Base-by-base conservation (phyloP, 92 coral and sea anemone genomes). In the Parazoanthus darwini region DNA sequence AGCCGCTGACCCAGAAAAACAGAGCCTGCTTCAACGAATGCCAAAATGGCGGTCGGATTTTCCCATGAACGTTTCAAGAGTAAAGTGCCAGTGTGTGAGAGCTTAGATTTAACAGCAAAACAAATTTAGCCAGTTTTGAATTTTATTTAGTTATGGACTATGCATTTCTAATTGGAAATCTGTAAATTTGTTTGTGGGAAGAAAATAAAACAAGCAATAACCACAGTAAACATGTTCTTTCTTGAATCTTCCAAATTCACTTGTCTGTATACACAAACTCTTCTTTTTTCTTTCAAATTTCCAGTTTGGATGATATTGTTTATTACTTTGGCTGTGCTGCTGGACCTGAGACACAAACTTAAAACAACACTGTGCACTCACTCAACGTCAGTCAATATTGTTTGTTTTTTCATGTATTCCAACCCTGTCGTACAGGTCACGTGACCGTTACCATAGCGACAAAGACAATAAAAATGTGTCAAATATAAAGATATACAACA, bases 131-230 rank as follows among this genome's bases (percentile, higher is more conserved):
- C 38, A 68, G 50, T 81, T 63, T 58, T 35, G 1, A 65, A 81
- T 48, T 36, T 15, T 5, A 33, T 16, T 36, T 81, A 22, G 54
- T 22, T 81, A 20, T n/a, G 8, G 76, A 20, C 35, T 81, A 65
- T 43, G 11, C 74, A 59, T 81, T 38, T 58, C 86, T 81, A 81
- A 81, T 81, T 81, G 86, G 86, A 81, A 81, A 81, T 50, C 74
- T 81, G 75, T 81, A 58, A 68, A 58, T 35, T 59, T 16, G 5
- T 5, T 59, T 59, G 75, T 81, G 86, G 51, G 37, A 81, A 81
- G 67, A 35, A 51, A 81, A 81, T 81, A 81, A 81, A 81, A 65
- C 74, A 58, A 59, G 74, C 22, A 81, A 81, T 81, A 81, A 81
- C 65, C 43, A 81, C 74, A 5, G 39, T 29, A 63, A 81, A 56